Conservation (phyloP, 2,113 vertebrate genomes). For the Amphiprion ocellaris region DNA sequence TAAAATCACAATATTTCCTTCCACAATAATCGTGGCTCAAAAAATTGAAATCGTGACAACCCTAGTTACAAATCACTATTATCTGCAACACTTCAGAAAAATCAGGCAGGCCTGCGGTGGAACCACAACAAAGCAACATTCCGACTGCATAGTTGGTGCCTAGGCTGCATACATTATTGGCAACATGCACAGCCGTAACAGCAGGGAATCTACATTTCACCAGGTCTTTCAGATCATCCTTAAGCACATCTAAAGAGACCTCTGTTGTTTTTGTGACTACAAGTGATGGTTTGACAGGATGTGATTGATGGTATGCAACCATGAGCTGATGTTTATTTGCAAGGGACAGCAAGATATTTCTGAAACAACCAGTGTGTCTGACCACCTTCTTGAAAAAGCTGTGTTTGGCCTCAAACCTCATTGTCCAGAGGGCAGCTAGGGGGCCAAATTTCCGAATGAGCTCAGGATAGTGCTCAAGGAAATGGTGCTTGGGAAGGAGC, state of each 20-base stretch:
- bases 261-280: conserved; percentile 7
- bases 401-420: conserved; percentile 41
- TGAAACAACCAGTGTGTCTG: conserved; percentile 12
- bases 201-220: neutral
- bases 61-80: neutral
- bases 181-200: neutral
- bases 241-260: conserved; percentile 22
- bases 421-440: conserved; percentile 20
- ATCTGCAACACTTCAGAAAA: conserved; percentile 23
- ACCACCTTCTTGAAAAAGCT: neutral
- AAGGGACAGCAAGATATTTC: conserved; percentile 20
- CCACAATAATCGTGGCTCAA: no score
- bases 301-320: conserved; percentile 5
- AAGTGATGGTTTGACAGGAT: conserved; percentile 9
- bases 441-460: conserved; percentile 8
- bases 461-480: conserved; percentile 19
- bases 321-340: conserved; percentile 23
- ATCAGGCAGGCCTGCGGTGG: conserved; percentile 16
- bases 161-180: neutral
- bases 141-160: conserved; percentile 22
- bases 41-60: no score
- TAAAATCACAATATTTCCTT: no score
- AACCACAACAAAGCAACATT: conserved; percentile 32
- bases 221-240: neutral
- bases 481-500: conserved; percentile 15